Percentiles rank a stretch among this genome's conserved stretches.
These are phyloP conservation scores for Antrozous pallidus DNA, from an alignment of 2,797 vertebrate genomes.

Conservation along the genomic window DNA sequence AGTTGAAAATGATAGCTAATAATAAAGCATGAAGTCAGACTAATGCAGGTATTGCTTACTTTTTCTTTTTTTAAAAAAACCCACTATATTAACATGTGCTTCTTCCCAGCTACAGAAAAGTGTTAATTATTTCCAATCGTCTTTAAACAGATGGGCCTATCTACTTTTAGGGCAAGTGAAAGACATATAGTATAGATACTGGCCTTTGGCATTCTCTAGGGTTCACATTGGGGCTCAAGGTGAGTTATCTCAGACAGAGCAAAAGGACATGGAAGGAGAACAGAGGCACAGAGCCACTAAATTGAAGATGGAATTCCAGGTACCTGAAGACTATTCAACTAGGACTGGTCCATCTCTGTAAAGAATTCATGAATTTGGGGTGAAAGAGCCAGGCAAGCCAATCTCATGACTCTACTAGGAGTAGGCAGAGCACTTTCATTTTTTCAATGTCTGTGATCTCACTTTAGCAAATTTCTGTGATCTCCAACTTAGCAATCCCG, in stretches of 20 bases:
- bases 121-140: neutral
- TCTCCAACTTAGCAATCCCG: neutral
- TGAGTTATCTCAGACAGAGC: neutral
- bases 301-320: neutral
- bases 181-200: neutral
- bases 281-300: neutral
- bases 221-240: neutral
- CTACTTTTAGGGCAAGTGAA: slow-evolving; percentile 24
- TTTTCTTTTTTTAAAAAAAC: slow-evolving; percentile 9
- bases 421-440: neutral
- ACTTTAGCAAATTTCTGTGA: neutral
- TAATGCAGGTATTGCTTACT: slow-evolving; percentile 26
- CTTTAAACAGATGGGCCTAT: neutral
- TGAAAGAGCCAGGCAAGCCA: neutral
- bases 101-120: slow-evolving; percentile 28
- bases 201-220: neutral
- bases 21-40: slow-evolving; percentile 29
- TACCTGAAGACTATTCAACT: neutral
- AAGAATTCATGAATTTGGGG: neutral
- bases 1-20: slow-evolving; percentile 45
- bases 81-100: neutral
- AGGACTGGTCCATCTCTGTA: neutral
- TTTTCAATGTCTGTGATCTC: slow-evolving; percentile 9
- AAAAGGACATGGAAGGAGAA: neutral
- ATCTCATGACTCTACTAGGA: neutral